Evolutionary conservation across 2,113 vertebrate species (phyloP), one percentile per base, ranked within the genome.

Genomic region (Charadrius vociferus): DNA sequence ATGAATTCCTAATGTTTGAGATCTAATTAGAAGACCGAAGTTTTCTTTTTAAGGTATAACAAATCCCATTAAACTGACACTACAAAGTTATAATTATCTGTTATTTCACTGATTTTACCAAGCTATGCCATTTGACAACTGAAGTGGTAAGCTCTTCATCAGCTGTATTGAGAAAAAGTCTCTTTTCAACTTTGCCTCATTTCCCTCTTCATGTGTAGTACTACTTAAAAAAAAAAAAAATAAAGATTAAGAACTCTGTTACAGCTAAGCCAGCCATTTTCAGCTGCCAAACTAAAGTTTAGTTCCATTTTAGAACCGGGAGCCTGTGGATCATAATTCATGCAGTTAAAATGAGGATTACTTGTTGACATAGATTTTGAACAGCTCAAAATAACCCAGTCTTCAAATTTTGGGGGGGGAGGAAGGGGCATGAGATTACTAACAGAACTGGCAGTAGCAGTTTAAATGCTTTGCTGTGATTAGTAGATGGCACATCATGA

Each of bases 301-400:
- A 88, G 83, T 30, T 93, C 93, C 93, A 94, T 96, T 96, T 96
- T 66, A 95, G 85, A 85, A 95, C 55, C 71, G 73, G 71, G 45
- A 96, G 65, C 70, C 66, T 55, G 49, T 18, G 86, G 63, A 68
- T 81, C 82, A 67, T 68, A 91, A 94, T 41, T 88, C 78, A 66
- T 16, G 21, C n/a, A 66, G 62, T 94, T 91, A 88, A 96, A 93
- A 39, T 22, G 66, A 75, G 55, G 49, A 85, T 95, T 95, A 91
- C 61, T 93, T 91, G 86, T 80, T 96, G 93, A 91, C 84, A 85
- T 49, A 55, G 36, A 47, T 58, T 81, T 65, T 59, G 37, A 94
- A 50, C 20, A 65, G 80, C 81, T 79, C 78, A 88, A 88, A 93
- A 85, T 89, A 96, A 86, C 37, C 41, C 63, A 87, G 81, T 32